Conservation (phyloP, 2,888 invertebrate species). For the Argyra leucocephala region DNA sequence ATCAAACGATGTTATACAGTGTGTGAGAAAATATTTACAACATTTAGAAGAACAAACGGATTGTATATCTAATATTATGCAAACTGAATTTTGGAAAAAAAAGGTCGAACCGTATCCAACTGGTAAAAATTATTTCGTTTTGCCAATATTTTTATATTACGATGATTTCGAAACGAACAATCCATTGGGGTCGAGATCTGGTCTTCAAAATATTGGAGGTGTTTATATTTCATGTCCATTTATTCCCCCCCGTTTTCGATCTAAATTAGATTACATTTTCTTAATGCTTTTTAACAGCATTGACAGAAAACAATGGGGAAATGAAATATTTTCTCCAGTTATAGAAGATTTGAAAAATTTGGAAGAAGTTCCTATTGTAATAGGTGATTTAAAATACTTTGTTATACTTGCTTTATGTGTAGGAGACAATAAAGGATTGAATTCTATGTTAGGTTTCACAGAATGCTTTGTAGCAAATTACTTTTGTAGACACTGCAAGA, state of each 20-base stretch:
- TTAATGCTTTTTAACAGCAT: constrained; percentile 14
- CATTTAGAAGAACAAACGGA: background rate
- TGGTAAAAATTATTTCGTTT: background rate
- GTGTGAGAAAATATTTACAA: too few species aligned
- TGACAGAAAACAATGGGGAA: constrained; percentile 17
- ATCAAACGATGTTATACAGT: too few species aligned
- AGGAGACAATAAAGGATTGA: constrained; percentile 10
- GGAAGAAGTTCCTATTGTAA: constrained; percentile 7
- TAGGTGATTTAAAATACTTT: background rate
- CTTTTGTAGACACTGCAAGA: constrained; percentile 5
- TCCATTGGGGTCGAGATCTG: constrained; percentile 16
- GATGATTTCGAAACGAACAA: constrained; percentile 18
- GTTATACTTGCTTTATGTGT: constrained; percentile 2
- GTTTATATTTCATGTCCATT: constrained; percentile 13
- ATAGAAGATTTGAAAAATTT: constrained; percentile 11
- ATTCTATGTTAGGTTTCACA: constrained; percentile 10
- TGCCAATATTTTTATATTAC: constrained; percentile 13
- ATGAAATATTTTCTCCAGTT: constrained; percentile 15
- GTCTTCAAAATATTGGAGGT: constrained; percentile 16
- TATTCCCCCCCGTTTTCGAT: constrained; percentile 8
- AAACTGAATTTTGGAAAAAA: too few species aligned
- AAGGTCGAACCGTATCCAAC: too few species aligned
- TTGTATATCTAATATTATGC: background rate
- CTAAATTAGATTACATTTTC: constrained; percentile 13
- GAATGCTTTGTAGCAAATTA: constrained; percentile 5